A percentile compares a stretch with the other conserved stretches of the same genome.
These are phyloP conservation scores for Hydrozoanthus tunicans DNA, from an alignment of 64 coral and sea anemone species.

Conservation along the genomic window DNA sequence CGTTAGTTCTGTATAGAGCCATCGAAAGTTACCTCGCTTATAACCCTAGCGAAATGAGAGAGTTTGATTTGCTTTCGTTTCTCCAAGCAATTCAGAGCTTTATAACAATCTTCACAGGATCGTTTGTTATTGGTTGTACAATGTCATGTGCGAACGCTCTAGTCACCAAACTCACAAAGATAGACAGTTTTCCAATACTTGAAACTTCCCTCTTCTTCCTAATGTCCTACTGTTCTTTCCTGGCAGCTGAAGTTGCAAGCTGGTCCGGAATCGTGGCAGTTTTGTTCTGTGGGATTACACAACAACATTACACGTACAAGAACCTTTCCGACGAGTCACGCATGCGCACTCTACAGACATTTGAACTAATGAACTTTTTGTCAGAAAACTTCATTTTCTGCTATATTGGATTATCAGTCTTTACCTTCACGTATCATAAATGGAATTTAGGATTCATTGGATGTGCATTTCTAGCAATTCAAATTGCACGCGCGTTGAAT, in stretches of 20 bases:
- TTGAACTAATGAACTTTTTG: conserved; percentile 94
- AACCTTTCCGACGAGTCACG: conserved; percentile 94
- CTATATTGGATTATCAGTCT: conserved; percentile 93
- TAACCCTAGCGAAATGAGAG: conserved; percentile 88
- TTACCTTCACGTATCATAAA: conserved; percentile 91
- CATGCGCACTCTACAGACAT: conserved; percentile 83
- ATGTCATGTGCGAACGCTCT: conserved; percentile 92
- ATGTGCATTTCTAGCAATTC: conserved; percentile 87
- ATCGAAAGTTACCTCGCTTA: conserved; percentile 98
- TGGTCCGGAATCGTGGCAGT: conserved; percentile 98
- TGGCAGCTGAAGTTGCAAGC: conserved; percentile 88
- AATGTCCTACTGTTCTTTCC: conserved; percentile 96
- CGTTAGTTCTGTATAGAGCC: conserved; percentile 92
- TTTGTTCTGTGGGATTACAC: conserved; percentile 93
- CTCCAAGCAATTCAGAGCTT: conserved; percentile 82
- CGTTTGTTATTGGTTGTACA: conserved; percentile 83
- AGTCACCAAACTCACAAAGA: conserved; percentile 94
- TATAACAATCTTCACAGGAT: conserved; percentile 92
- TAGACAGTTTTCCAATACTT: conserved; percentile 93
- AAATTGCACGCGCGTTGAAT: conserved; percentile 77
- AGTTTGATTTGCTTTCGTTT: conserved; percentile 92
- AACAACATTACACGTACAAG: conserved; percentile 97
- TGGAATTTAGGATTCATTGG: conserved; percentile 94
- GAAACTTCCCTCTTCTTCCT: conserved; percentile 92
- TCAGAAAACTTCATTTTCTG: conserved; percentile 97